Conservation (phyloP, 2,888 invertebrate species). For the Spilosoma lubricipeda region DNA sequence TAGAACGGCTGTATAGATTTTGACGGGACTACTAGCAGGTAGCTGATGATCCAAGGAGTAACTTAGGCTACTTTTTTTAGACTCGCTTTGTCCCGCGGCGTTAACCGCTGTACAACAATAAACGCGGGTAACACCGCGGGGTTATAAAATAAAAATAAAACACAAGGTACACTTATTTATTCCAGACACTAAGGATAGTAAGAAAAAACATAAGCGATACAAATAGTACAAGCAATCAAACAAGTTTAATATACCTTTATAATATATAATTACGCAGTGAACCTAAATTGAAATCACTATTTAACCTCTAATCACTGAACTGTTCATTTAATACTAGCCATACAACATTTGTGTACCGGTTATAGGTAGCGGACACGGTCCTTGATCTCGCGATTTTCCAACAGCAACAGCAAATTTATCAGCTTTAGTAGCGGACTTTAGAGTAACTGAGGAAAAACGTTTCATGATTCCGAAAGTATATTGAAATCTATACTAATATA, state of each 20-base stretch:
- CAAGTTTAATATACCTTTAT: conserved; percentile 3
- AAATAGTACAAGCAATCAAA: background rate
- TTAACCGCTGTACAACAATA: no score
- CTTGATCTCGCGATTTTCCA: background rate
- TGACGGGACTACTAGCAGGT: no score
- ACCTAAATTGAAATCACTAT: conserved; percentile 60
- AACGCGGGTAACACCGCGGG: no score
- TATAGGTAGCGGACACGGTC: conserved; percentile 28
- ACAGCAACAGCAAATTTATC: background rate
- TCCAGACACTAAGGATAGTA: background rate
- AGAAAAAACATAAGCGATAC: background rate
- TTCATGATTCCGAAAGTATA: no score
- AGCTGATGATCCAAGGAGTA: no score
- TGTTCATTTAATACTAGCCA: conserved; percentile 59
- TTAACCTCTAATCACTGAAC: conserved; percentile 62
- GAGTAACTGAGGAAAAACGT: no score
- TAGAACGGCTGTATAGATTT: no score
- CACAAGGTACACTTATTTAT: background rate
- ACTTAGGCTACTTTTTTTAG: no score
- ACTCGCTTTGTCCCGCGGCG: no score
- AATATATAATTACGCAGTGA: conserved; percentile 29
- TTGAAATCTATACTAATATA: no score
- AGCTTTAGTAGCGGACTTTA: background rate
- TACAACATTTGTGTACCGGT: conserved; percentile 41
- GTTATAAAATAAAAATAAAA: background rate